Evolutionary conservation across 2,113 vertebrate genomes (phyloP), one percentile per base, ranked within the genome.

Genomic region (Eptatretus burgeri): DNA sequence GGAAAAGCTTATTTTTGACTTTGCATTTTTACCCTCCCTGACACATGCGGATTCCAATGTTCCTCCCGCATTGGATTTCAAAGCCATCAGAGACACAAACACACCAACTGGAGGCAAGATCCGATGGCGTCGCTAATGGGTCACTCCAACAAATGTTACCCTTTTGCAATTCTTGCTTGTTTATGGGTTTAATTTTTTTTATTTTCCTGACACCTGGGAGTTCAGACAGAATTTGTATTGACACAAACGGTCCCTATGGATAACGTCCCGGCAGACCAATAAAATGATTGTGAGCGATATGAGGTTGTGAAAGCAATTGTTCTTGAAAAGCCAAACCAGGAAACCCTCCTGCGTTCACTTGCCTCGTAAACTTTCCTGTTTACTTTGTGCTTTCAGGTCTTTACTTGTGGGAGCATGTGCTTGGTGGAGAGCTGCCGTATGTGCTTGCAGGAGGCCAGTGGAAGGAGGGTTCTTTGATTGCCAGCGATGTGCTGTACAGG

Each of bases 351-450:
- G 20, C 13, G n/a, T 20, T 60, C 56, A 60, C 10, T n/a, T 12
- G 12, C 12, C 12, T 17, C 20, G 56, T n/a, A 17, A 20, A 17
- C n/a, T 20, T 17, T 60, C n/a, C n/a, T n/a, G 11, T 17, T 60
- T n/a, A 11, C n/a, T 60, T 60, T 60, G 56, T 60, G 13, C 12
- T 60, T 2, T 60, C 20, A 60, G 56, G 56, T n/a, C n/a, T 60
- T n/a, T 60, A 60, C 56, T 60, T 60, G 12, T 60, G 56, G 56
- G 56, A 60, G 56, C 56, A 60, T 60, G 56, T 60, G 56, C 20
- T 60, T 60, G 56, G 56, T 17, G 56, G 56, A 10, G 56, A 60
- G 9, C 56, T 60, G 56, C 10, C 20, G 12, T 10, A n/a, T 20
- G 20, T 60, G 56, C n/a, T 17, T 60, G n/a, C 56, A 17, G n/a